Base-by-base conservation (phyloP, 2,888 invertebrate species). In the Operophtera brumata region DNA sequence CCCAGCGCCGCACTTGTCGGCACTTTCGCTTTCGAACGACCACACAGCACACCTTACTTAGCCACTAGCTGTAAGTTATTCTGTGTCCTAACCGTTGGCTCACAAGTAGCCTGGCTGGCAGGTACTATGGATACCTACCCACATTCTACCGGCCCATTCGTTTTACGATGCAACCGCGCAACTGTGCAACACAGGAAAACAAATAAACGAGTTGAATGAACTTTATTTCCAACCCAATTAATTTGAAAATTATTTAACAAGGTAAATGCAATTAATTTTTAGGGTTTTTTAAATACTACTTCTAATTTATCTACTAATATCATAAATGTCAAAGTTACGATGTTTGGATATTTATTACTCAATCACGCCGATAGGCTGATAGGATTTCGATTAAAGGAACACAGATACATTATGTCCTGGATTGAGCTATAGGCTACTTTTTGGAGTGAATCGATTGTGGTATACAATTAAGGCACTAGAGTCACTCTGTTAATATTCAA, bases 21-120 rank as follows among this genome's bases (percentile, higher is more conserved):
- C 84, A 83, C 85, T 86, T 85, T 86, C 86, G 74, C 84, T 86
- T 81, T 84, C 78, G 58, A 72, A 71, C 70, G 69, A 66, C 69
- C 59, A 69, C 59, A 69, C 60, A 65, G 66, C 60, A 64, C 66
- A 60, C 67, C 57, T 51, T 28, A 53, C 54, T 37, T 34, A 32
- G 32, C 9, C 40, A 53, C 47, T 37, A 40, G 11, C 36, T 43
- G 39, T 26, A 7, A 10, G 20, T 28, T 47, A 47, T 39, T 47
- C 47, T 54, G 46, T 37, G 37, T 47, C 20, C 53, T 44, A 40
- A 54, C 53, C 46, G 36, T 47, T 44, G 47, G 57, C 45, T 48
- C 57, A 55, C 62, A 62, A 59, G 57, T 61, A 52, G 44, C 12
- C 47, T 42, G 43, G 39, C 52, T 40, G 41, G 30, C 56, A 60